phyloP scores from a whole-genome alignment of 2,797 vertebrate genomes.

The Naso thynnoides region DNA sequence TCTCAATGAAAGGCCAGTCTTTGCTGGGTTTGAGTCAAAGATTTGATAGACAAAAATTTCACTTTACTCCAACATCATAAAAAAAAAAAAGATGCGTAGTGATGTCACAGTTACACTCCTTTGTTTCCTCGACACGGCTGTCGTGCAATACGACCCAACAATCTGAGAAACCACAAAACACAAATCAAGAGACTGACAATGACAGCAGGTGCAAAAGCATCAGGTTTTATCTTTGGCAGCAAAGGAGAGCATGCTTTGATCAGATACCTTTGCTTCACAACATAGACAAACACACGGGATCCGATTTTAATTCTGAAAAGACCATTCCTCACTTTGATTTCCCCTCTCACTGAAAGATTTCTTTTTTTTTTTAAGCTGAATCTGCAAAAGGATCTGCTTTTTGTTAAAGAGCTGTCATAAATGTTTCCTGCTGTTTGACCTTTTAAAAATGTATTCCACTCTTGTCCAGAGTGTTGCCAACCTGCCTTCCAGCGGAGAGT shows the following conservation, averaged over 20 bases:
- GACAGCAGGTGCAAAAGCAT: slow-evolving; percentile 31
- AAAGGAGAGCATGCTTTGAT: slow-evolving; percentile 50
- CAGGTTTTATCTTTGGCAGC: slow-evolving; percentile 39
- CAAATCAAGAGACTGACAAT: slow-evolving; percentile 35
- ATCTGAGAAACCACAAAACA: slow-evolving; percentile 38
- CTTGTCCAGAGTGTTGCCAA: slow-evolving; percentile 82
- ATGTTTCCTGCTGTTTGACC: slow-evolving; percentile 14
- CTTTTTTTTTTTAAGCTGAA: slow-evolving; percentile 1
- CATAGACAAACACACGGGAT: not conserved
- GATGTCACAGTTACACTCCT: not conserved
- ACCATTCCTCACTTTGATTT: slow-evolving; percentile 28
- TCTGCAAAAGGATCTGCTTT: slow-evolving; percentile 2
- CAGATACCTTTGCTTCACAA: slow-evolving; percentile 24
- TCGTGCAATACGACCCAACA: slow-evolving; percentile 18
- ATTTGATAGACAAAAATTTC: slow-evolving; percentile 7
- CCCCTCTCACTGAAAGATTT: slow-evolving; percentile 15
- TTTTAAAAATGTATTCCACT: slow-evolving; percentile 9
- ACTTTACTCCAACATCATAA: slow-evolving; percentile 8
- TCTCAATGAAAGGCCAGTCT: slow-evolving; percentile 8
- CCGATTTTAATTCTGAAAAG: slow-evolving; percentile 16
- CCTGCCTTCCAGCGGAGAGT: slow-evolving; percentile 89
- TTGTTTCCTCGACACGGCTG: slow-evolving; percentile 2
- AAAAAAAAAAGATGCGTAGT: slow-evolving; percentile 1
- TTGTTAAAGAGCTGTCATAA: not conserved
- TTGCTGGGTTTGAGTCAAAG: slow-evolving; percentile 8